A percentile compares a stretch with the other conserved stretches of the same genome.
Conservation (phyloP, 2,797 vertebrate species). For the Gallinago stenura region DNA sequence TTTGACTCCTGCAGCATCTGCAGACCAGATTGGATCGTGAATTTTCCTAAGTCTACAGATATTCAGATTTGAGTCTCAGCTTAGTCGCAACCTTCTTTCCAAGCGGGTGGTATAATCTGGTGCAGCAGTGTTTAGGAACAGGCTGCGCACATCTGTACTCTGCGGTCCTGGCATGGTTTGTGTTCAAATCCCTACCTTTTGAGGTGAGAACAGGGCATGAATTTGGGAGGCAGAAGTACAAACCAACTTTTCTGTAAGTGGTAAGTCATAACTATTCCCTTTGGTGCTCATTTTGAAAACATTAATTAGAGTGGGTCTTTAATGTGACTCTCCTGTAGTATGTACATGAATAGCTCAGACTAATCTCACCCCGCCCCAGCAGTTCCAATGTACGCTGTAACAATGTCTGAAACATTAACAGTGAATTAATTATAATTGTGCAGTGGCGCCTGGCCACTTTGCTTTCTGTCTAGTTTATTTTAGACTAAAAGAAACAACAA, state of each 20-base stretch:
- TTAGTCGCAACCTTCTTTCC: background rate
- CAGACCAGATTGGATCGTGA: background rate
- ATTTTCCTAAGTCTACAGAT: background rate
- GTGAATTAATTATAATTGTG: slow-evolving; percentile 72
- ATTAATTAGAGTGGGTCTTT: slow-evolving; percentile 61
- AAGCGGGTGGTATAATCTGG: background rate
- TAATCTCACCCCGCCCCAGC: slow-evolving; percentile 58
- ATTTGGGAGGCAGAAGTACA: background rate
- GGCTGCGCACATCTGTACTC: background rate
- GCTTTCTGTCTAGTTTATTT: slow-evolving; percentile 71
- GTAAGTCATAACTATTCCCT: background rate
- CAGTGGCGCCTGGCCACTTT: slow-evolving; percentile 69
- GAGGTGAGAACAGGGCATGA: background rate
- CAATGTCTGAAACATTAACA: slow-evolving; percentile 66
- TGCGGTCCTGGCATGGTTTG: background rate
- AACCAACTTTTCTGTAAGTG: background rate
- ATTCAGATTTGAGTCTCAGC: background rate
- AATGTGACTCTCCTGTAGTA: slow-evolving; percentile 51
- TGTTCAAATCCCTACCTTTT: background rate
- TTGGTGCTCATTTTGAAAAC: slow-evolving; percentile 43
- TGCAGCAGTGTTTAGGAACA: background rate
- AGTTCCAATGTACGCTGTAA: slow-evolving; percentile 44
- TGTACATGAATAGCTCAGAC: slow-evolving; percentile 29
- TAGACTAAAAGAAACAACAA: slow-evolving; percentile 66
- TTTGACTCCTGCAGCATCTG: background rate